These are phyloP conservation scores for Merops nubicus DNA, from an alignment of 2,113 vertebrate species.

Conservation along the genomic window DNA sequence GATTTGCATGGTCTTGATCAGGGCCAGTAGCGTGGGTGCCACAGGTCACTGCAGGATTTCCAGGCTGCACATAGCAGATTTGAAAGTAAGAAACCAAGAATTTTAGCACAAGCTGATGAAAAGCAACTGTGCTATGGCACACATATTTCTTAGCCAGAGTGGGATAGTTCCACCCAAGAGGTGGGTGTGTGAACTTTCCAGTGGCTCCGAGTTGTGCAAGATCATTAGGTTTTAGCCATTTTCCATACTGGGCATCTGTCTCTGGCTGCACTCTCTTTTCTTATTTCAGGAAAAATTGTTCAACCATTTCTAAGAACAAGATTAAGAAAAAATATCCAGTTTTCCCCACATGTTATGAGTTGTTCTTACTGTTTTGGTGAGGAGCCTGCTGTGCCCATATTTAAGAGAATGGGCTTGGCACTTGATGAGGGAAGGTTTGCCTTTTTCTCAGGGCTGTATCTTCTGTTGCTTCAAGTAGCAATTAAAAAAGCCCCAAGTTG, in stretches of 20 bases:
- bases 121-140: neutral
- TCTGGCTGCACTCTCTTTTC: neutral
- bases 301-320: conserved; percentile 24
- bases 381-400: conserved; percentile 19
- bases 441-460: conserved; percentile 43
- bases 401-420: neutral
- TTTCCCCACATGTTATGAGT: neutral
- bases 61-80: neutral
- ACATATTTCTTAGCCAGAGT: neutral
- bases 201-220: conserved; percentile 15
- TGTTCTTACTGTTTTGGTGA: conserved; percentile 9
- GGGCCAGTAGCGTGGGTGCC: neutral
- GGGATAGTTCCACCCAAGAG: neutral
- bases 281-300: conserved; percentile 34
- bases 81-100: neutral
- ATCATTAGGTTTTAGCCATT: neutral
- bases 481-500: neutral
- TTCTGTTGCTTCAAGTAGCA: conserved; percentile 10
- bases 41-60: neutral
- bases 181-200: neutral
- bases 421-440: neutral
- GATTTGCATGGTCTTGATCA: neutral
- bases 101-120: neutral
- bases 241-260: neutral
- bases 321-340: neutral